phyloP scores from a whole-genome alignment of 1,140 invertebrate species.

The Listronotus oregonensis region DNA sequence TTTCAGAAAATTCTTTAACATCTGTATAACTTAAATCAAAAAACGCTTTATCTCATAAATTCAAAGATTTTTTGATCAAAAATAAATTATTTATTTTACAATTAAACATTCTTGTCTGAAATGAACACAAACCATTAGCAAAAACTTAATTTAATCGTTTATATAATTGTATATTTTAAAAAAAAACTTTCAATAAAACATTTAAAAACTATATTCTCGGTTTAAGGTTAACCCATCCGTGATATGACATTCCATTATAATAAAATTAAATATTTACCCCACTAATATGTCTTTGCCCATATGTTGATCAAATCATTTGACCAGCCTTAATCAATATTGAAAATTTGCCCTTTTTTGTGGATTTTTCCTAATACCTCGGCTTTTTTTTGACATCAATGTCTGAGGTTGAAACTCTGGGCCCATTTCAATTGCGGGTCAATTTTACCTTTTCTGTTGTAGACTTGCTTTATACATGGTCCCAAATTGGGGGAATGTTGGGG shows the following conservation, averaged over 20 bases:
- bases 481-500: too few species aligned
- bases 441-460: conserved; percentile 8
- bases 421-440: conserved; percentile 19
- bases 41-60: too few species aligned
- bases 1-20: too few species aligned
- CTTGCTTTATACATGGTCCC: too few species aligned
- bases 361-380: conserved; percentile 23
- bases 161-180: too few species aligned
- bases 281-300: conserved; percentile 54
- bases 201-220: conserved; percentile 31
- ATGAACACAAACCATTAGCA: too few species aligned
- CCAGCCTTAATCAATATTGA: conserved; percentile 53
- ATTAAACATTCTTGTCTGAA: too few species aligned
- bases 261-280: conserved; percentile 52
- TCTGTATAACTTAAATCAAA: too few species aligned
- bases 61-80: too few species aligned
- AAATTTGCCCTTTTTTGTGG: conserved; percentile 51
- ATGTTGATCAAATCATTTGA: conserved; percentile 54
- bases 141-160: too few species aligned
- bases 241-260: conserved; percentile 54
- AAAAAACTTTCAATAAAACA: conserved; percentile 13
- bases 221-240: conserved; percentile 53
- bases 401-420: conserved; percentile 3
- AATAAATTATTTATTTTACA: too few species aligned
- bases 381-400: conserved; percentile 30